Base-by-base conservation (phyloP, 2,113 vertebrate species). In the Paramisgurnus dabryanus region DNA sequence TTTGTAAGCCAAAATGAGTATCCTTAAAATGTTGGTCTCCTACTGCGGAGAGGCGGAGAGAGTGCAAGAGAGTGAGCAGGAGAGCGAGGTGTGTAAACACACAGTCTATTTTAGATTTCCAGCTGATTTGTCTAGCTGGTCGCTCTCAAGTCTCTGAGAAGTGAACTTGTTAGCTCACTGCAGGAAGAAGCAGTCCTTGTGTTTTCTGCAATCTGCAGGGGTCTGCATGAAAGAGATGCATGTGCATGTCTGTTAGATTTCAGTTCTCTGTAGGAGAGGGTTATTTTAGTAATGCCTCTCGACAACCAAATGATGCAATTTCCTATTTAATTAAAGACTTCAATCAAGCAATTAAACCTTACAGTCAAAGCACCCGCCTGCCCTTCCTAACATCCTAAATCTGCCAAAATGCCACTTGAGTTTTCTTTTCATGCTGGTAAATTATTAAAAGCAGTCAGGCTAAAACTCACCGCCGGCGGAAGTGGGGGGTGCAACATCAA, bases 241-340 rank as follows among this genome's bases (percentile, higher is more conserved):
- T 47, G 9, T 45, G 60, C 27, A 34, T 34, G 49, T 53, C 65
- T 53, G 64, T 40, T 53, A 11, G 5, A 75, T 15, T 8, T 40
- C 9, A n/a, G 12, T 18, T 18, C 70, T 43, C 77, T 61, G 22
- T 41, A 39, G 13, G 53, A 67, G 6, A 58, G 17, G 55, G 17
- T 58, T 58, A 58, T 58, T 58, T 58, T 58, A 7, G 47, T 40
- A 57, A 27, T 49, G 11, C 66, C 67, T 73, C 67, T 72, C 45
- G 5, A 55, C 34, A 70, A 41, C 11, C 67, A 60, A 22, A 55
- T 76, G 55, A 79, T 81, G 75, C 70, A 57, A 79, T 81, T 81
- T 83, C 72, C 67, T 17, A 10, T 81, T 45, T 71, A 81, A 86
- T 86, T 79, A 79, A 70, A 17, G 27, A 74, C 71, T 50, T 86